Evolutionary conservation across 2,888 invertebrate species (phyloP), one percentile per base, ranked within the genome.

Genomic region (Drosophila fungiperda): DNA sequence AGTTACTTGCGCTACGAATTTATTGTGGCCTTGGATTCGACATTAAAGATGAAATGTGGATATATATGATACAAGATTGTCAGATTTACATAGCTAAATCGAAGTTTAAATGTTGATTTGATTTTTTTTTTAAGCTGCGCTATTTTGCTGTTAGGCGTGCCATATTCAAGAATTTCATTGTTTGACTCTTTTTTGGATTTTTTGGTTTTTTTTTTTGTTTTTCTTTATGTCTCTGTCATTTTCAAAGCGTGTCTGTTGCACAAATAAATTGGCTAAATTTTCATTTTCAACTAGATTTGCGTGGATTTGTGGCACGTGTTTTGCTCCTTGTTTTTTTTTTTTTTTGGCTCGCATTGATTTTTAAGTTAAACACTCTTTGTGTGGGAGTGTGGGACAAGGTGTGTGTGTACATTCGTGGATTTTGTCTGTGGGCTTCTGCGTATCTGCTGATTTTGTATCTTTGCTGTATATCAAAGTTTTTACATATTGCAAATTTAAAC

Each of bases 271-370:
- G 76, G 52, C 35, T 55, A 73, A 54, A 66, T 79, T 74, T 66
- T 66, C 79, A 74, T 69, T 79, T 74, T 66, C 79, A 68, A 63
- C 76, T 73, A 73, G 73, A 73, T 78, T 78, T 73, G 72, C 65
- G 62, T 65, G 61, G 61, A 53, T 78, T 58, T 63, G 53, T 62
- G 17, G 36, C 59, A 48, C 33, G 20, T 54, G 32, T 53, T 11
- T 45, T 59, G 42, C 45, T 45, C 29, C 58, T 11, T 64, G 40
- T 29, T 50, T 23, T 17, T 52, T 61, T 73, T 45, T 5, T 17
- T 52, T 61, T 73, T 45, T 6, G 2, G 26, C 40, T 67, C 26
- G 50, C 35, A 67, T 68, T 75, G 59, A 68, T 69, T 68, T 55
- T 35, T 9, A 50, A 1, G 33, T 15, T 20, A n/a, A 23, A 38